These are phyloP conservation scores for Forficula auricularia DNA, from an alignment of 1,140 invertebrate species.

Conservation along the genomic window DNA sequence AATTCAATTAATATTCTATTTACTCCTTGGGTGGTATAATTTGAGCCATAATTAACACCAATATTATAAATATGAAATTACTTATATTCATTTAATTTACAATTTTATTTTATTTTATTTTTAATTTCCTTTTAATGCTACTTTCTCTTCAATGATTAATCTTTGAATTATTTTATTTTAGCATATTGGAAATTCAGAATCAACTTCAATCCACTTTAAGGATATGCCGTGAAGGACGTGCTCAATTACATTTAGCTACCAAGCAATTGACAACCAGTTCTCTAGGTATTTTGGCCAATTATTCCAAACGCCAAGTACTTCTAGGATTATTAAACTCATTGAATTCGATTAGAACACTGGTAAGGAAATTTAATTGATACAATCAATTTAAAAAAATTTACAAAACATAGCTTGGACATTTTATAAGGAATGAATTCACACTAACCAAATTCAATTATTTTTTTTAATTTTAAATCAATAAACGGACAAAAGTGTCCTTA, in stretches of 20 bases:
- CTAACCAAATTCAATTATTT: not conserved
- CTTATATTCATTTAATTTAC: too few relatives aligned
- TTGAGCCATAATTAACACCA: too few relatives aligned
- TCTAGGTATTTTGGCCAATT: constrained; percentile 72
- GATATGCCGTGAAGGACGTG: constrained; percentile 49
- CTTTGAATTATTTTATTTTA: constrained; percentile 13
- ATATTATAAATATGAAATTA: too few relatives aligned
- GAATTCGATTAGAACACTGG: constrained; percentile 63
- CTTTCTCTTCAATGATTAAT: constrained; percentile 4
- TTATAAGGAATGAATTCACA: not conserved
- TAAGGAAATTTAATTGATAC: constrained; percentile 25
- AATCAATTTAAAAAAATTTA: not conserved
- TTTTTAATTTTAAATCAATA: too few relatives aligned
- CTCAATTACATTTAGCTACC: constrained; percentile 51
- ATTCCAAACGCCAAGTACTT: constrained; percentile 64
- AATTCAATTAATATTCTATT: too few relatives aligned
- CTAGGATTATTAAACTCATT: constrained; percentile 58
- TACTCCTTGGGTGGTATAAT: too few relatives aligned
- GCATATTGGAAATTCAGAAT: constrained; percentile 59
- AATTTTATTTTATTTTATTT: too few relatives aligned
- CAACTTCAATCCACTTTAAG: constrained; percentile 49
- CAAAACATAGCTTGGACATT: not conserved
- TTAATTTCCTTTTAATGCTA: too few relatives aligned
- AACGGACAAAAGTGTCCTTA: too few relatives aligned
- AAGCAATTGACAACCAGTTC: constrained; percentile 68